phyloP scores from a whole-genome alignment of 2,113 vertebrate genomes.

The Rattus rattus region DNA sequence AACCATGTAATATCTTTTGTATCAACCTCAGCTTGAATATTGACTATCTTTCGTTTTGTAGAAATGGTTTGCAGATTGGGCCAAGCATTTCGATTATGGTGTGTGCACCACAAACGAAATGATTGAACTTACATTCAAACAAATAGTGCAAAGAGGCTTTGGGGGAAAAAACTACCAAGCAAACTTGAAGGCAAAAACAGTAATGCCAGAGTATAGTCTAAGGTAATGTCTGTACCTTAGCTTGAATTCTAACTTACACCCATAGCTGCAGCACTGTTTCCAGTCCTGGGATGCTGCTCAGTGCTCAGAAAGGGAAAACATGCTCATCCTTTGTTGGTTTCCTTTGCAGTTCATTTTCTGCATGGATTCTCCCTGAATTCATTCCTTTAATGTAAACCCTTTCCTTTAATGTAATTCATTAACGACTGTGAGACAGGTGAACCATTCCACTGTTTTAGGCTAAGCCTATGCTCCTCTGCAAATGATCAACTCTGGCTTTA shows the following conservation, averaged over 20 bases:
- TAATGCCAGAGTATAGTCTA: neutral
- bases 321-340: neutral
- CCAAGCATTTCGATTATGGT: conserved; percentile 32
- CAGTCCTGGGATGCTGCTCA: neutral
- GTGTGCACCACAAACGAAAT: neutral
- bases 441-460: neutral
- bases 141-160: conserved; percentile 46
- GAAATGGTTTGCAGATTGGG: conserved; percentile 35
- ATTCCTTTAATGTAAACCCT: conserved; percentile 16
- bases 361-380: conserved; percentile 14
- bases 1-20: conserved; percentile 32
- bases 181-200: conserved; percentile 40
- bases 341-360: conserved; percentile 53
- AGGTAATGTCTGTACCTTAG: conserved; percentile 9
- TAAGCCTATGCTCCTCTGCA: neutral
- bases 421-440: neutral
- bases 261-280: conserved; percentile 39
- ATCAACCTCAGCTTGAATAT: conserved; percentile 28
- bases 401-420: conserved; percentile 11
- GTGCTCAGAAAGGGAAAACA: conserved; percentile 8
- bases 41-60: conserved; percentile 33
- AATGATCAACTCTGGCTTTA: conserved; percentile 23
- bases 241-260: neutral
- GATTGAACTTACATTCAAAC: conserved; percentile 34
- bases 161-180: conserved; percentile 18